phyloP scores from a whole-genome alignment of 2,797 vertebrate species.

The Coccyzus lansbergi region DNA sequence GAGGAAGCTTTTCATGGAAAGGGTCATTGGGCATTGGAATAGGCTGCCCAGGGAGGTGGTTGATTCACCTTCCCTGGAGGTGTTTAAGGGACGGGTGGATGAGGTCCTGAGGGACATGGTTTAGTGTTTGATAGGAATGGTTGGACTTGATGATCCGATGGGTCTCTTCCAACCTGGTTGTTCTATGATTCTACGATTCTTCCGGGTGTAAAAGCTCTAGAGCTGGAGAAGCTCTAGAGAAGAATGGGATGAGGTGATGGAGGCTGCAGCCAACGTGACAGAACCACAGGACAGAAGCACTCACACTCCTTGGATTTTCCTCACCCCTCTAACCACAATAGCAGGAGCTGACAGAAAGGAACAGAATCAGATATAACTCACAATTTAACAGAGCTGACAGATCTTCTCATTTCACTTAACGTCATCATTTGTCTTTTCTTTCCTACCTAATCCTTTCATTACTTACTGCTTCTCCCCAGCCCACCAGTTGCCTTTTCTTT shows the following conservation, averaged over 20 bases:
- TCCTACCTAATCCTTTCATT: neutral
- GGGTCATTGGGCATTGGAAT: no score
- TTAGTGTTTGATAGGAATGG: no score
- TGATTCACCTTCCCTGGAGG: no score
- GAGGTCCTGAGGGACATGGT: no score
- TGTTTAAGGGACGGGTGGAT: no score
- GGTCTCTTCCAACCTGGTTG: no score
- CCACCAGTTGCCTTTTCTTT: neutral
- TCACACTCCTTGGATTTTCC: neutral
- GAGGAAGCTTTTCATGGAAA: no score
- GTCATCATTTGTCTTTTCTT: neutral
- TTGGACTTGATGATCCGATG: no score
- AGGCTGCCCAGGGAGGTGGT: no score
- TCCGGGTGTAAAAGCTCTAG: neutral
- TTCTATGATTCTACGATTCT: no score
- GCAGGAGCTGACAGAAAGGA: neutral
- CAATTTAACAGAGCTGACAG: neutral
- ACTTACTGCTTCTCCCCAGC: neutral
- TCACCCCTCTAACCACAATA: neutral
- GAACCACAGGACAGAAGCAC: neutral
- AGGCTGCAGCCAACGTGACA: neutral
- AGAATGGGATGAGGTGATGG: neutral
- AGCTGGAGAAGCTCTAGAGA: neutral
- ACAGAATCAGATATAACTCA: rapidly evolving
- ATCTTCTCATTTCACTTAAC: neutral